These are phyloP conservation scores for Pantala flavescens DNA, from an alignment of 1,140 invertebrate genomes.

Conservation along the genomic window DNA sequence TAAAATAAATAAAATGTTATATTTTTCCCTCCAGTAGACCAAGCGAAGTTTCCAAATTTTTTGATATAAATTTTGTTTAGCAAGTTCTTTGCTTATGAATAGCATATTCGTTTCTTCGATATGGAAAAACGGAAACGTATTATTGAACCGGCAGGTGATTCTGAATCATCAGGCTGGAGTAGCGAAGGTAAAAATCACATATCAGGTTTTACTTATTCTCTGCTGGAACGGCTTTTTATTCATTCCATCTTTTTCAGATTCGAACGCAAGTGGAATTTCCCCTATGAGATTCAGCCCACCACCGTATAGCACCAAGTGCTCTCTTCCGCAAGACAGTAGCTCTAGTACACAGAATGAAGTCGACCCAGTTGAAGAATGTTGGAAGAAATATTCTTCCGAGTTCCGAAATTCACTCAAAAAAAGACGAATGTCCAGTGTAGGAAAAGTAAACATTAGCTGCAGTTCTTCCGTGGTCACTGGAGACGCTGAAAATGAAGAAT, in stretches of 20 bases:
- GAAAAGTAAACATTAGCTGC: background rate
- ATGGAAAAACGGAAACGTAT: background rate
- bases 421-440: background rate
- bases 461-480: background rate
- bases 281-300: background rate
- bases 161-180: background rate
- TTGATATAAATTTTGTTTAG: too few species aligned
- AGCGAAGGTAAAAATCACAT: background rate
- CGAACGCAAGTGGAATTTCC: background rate
- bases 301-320: background rate
- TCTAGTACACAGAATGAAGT: background rate
- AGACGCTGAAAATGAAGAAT: background rate
- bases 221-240: background rate
- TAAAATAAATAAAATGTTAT: too few species aligned
- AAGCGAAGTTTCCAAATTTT: too few species aligned
- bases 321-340: background rate
- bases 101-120: background rate
- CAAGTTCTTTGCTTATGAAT: too few species aligned
- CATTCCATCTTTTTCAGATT: background rate
- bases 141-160: background rate
- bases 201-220: background rate
- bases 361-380: background rate
- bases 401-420: background rate
- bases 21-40: too few species aligned
- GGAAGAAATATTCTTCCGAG: background rate